A percentile compares a stretch with the other conserved stretches of the same genome.
These are phyloP conservation scores for Phytoseiulus persimilis DNA, from an alignment of 2,888 invertebrate species.

Conservation along the genomic window DNA sequence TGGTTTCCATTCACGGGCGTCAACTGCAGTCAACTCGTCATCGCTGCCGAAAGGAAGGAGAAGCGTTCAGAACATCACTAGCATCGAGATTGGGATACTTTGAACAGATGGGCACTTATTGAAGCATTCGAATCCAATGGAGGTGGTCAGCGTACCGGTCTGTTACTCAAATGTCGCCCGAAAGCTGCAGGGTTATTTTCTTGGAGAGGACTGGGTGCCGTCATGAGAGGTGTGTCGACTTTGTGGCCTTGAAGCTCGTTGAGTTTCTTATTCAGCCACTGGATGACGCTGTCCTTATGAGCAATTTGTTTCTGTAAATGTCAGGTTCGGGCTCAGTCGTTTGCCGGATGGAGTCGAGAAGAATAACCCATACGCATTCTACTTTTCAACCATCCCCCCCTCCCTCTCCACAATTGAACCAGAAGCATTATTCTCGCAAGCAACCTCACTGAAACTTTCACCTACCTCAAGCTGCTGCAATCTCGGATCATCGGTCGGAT, in stretches of 20 bases:
- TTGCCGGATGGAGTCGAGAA: background rate
- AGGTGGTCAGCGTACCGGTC: background rate
- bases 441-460: no score
- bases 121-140: no score
- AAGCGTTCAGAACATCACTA: no score
- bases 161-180: conserved; percentile 6
- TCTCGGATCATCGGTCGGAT: background rate
- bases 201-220: conserved; percentile 15
- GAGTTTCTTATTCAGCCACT: conserved; percentile 35
- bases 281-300: conserved; percentile 30
- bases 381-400: no score
- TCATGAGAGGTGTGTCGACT: conserved; percentile 30
- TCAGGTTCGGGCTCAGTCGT: background rate
- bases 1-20: no score
- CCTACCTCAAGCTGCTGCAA: background rate
- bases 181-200: conserved; percentile 10
- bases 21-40: no score
- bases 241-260: conserved; percentile 25
- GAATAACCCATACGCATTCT: no score
- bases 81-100: no score
- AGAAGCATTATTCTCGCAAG: no score
- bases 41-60: no score
- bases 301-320: conserved; percentile 26
- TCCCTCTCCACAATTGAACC: no score
- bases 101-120: no score